Conservation (phyloP, 2,888 invertebrate genomes). For the Rotaria socialis region DNA sequence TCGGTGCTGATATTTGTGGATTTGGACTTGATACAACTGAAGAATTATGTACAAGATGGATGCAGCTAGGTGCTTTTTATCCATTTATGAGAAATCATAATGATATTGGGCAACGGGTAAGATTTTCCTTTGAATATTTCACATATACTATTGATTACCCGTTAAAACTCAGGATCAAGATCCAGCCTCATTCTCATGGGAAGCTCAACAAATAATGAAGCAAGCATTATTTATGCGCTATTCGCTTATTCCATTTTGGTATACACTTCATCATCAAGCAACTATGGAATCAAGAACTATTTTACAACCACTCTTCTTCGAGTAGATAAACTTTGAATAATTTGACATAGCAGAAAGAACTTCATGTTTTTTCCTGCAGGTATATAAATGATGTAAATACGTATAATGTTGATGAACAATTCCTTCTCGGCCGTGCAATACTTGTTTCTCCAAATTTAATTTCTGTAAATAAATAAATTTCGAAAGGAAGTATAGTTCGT, state of each 20-base stretch:
- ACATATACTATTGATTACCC: too few species aligned
- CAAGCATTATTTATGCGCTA: slow-evolving; percentile 61
- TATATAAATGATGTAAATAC: slow-evolving; percentile 36
- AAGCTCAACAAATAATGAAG: slow-evolving; percentile 55
- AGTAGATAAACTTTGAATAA: neutral
- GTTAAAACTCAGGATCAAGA: slow-evolving; percentile 40
- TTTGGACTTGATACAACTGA: slow-evolving; percentile 52
- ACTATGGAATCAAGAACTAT: slow-evolving; percentile 37
- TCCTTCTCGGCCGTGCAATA: slow-evolving; percentile 38
- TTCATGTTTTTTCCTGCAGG: neutral
- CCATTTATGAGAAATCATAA: slow-evolving; percentile 48
- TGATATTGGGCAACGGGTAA: slow-evolving; percentile 58
- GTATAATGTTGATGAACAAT: slow-evolving; percentile 41
- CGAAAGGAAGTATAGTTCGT: too few species aligned
- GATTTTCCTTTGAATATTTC: too few species aligned
- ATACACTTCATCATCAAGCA: slow-evolving; percentile 35
- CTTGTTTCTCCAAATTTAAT: slow-evolving; percentile 42
- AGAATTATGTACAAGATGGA: slow-evolving; percentile 50
- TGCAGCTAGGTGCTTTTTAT: slow-evolving; percentile 51
- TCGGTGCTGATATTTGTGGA: slow-evolving; percentile 58
- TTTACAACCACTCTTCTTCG: slow-evolving; percentile 42
- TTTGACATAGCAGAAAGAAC: neutral
- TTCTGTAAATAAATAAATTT: neutral
- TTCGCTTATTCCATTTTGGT: slow-evolving; percentile 19
- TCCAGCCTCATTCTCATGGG: slow-evolving; percentile 39